Conservation (phyloP, 2,113 vertebrate genomes). For the Brachyhypopomus gauderio region DNA sequence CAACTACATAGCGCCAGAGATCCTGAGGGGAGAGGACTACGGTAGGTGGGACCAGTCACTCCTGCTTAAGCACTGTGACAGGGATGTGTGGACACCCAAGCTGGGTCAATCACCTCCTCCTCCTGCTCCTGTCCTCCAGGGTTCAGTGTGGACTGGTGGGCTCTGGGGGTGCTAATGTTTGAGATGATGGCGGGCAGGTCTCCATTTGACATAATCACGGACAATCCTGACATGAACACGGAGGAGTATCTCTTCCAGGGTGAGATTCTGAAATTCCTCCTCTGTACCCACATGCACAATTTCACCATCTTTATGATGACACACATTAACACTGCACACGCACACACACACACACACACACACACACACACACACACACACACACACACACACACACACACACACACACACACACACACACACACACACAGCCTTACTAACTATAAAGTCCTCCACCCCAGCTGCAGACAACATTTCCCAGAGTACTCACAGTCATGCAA, state of each 20-base stretch:
- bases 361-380: no score
- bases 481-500: no score
- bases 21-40: conserved; percentile 96
- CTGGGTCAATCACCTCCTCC: neutral
- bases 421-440: conserved; percentile 60
- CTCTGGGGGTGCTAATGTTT: conserved; percentile 96
- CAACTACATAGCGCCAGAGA: conserved; percentile 98
- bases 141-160: conserved; percentile 99
- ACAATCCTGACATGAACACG: conserved; percentile 99
- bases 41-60: conserved; percentile 72
- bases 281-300: no score
- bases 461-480: no score
- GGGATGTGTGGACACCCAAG: no score
- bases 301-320: no score
- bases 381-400: conserved; percentile 15
- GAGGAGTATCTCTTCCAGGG: conserved; percentile 99
- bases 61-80: no score
- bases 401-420: conserved; percentile 25
- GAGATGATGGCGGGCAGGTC: conserved; percentile 99
- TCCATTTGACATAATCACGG: conserved; percentile 96
- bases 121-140: conserved; percentile 65
- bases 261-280: conserved; percentile 55
- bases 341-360: conserved; percentile 28
- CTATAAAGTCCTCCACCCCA: no score
- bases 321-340: neutral